phyloP scores from a whole-genome alignment of 2,113 vertebrate species.

The Bagarius yarrelli region DNA sequence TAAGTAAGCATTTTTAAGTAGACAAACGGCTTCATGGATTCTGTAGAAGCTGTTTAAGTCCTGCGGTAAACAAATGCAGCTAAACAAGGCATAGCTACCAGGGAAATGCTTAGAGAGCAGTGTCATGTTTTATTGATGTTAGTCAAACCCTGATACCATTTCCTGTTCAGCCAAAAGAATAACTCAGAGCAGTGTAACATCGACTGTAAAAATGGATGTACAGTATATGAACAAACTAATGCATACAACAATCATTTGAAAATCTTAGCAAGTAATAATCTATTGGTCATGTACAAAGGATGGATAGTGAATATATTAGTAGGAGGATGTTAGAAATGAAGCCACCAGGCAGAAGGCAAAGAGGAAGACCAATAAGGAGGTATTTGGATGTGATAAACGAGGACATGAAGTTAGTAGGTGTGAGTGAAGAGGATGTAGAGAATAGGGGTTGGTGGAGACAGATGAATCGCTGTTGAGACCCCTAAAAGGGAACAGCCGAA shows the following conservation, averaged over 20 bases:
- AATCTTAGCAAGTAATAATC: no score
- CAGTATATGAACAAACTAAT: not conserved
- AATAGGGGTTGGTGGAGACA: no score
- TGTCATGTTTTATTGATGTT: conserved; percentile 31
- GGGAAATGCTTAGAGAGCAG: not conserved
- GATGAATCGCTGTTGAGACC: no score
- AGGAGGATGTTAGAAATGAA: no score
- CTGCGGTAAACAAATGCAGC: not conserved
- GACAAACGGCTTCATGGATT: not conserved
- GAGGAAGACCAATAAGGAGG: no score
- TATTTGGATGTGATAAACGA: no score
- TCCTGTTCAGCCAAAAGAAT: conserved; percentile 26
- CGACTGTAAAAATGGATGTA: not conserved
- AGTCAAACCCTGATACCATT: conserved; percentile 9
- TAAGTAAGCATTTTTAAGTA: not conserved
- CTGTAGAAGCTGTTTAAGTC: conserved; percentile 1
- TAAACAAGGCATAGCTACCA: conserved; percentile 19
- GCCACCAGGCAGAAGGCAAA: no score
- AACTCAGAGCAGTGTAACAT: not conserved
- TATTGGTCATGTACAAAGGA: no score
- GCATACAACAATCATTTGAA: not conserved
- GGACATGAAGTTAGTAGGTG: no score
- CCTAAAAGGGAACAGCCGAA: no score
- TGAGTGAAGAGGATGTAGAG: no score
- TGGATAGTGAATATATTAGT: no score